Base-by-base conservation (phyloP, 2,888 invertebrate genomes). In the Tricholauxania praeusta region DNA sequence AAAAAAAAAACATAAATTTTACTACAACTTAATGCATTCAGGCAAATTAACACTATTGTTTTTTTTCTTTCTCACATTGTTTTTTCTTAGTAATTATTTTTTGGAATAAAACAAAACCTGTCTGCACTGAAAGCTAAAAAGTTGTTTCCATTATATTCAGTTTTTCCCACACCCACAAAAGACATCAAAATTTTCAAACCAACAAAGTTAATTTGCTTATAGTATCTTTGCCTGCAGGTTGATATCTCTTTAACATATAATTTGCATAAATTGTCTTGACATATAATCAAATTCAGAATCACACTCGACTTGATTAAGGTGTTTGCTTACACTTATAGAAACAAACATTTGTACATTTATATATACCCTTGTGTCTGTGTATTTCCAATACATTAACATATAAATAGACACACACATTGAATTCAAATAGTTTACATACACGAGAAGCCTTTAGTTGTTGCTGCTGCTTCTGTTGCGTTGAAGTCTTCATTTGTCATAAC, bases 241-340 rank as follows among this genome's bases (percentile, higher is more conserved):
- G 55, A 64, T 52, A 53, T 53, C 63, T 53, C 82, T 83, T 83
- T 83, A 81, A 82, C 84, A 82, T 84, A 83, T 83, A 80, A 84
- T 83, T 83, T 83, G 83, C 83, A 83, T 83, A 84, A 84, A 83
- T 83, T 83, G 81, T 80, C 82, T 80, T 84, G 83, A 84, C 84
- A 83, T 83, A 81, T 83, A 83, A 83, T 83, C 83, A 84, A 67
- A 84, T 82, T 84, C 83, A 83, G 57, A 82, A 84, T 81, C 83
- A 80, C 81, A 84, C 83, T 83, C 64, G 79, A 82, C 84, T 83
- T 82, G 82, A 82, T 83, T 79, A 82, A 83, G 82, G 82, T 84
- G 80, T 79, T 78, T 78, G 78, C 70, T 53, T 53, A 62, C 82
- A 74, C 76, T 64, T 28, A 60, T 60, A 64, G 28, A 64, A 47